A percentile compares a stretch with the other conserved stretches of the same genome.
phyloP scores from a whole-genome alignment of 2,888 invertebrate species.

The Brenthis hecate region DNA sequence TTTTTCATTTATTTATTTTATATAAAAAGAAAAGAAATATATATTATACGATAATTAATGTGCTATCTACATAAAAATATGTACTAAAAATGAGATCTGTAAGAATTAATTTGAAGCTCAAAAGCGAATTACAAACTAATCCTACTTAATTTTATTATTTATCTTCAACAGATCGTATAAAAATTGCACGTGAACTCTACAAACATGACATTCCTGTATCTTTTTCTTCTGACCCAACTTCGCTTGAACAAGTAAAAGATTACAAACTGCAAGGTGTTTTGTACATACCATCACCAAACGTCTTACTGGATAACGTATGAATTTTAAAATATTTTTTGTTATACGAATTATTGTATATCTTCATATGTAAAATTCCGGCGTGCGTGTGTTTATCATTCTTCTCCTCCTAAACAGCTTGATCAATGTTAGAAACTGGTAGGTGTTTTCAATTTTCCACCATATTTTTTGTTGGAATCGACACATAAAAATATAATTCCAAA shows the following conservation, averaged over 20 bases:
- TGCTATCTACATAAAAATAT: too few relatives aligned
- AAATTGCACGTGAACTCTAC: constrained; percentile 53
- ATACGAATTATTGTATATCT: neutral
- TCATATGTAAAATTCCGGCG: too few relatives aligned
- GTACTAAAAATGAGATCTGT: too few relatives aligned
- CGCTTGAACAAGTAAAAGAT: constrained; percentile 43
- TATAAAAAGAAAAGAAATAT: too few relatives aligned
- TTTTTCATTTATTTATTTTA: too few relatives aligned
- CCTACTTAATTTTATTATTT: neutral
- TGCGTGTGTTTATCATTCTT: neutral
- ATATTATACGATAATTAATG: too few relatives aligned
- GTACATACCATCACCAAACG: constrained; percentile 46
- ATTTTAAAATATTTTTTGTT: constrained; percentile 26
- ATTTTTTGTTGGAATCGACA: too few relatives aligned
- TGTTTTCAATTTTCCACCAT: too few relatives aligned
- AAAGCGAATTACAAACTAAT: too few relatives aligned
- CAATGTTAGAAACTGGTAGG: too few relatives aligned
- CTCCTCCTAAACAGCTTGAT: neutral
- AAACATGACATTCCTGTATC: constrained; percentile 50
- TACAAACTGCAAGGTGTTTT: constrained; percentile 59
- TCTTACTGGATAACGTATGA: constrained; percentile 42
- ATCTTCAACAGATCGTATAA: constrained; percentile 52
- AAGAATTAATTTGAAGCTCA: too few relatives aligned
- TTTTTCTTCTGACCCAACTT: constrained; percentile 50
- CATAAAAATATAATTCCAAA: too few relatives aligned